phyloP scores from a whole-genome alignment of 2,888 invertebrate species.

The Sycophila texana region DNA sequence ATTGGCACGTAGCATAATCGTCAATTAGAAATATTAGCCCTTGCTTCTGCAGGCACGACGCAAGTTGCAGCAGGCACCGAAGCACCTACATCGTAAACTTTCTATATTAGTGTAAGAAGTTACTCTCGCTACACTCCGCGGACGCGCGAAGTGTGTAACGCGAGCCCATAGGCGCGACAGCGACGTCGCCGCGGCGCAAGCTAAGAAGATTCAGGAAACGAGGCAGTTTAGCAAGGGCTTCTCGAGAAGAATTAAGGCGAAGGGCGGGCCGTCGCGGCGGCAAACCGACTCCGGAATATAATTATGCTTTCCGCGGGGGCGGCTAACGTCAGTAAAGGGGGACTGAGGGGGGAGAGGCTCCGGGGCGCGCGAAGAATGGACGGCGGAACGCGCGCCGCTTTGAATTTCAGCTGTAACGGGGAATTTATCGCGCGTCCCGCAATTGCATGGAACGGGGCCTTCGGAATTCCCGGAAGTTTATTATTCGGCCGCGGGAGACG shows the following conservation, averaged over 20 bases:
- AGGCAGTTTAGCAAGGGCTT: constrained; percentile 44
- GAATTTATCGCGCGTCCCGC: constrained; percentile 49
- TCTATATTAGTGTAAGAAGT: background rate
- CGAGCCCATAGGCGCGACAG: constrained; percentile 1
- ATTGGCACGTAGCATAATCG: no score
- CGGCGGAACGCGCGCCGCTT: constrained; percentile 24
- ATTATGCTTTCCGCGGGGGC: constrained; percentile 30
- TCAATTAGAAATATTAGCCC: no score
- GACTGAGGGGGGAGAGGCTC: background rate
- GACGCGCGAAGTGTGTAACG: background rate
- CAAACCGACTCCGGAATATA: constrained; percentile 18
- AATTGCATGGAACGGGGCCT: constrained; percentile 35
- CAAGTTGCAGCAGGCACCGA: no score
- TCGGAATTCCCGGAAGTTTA: constrained; percentile 33
- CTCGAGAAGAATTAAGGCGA: constrained; percentile 51
- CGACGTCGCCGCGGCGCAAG: background rate
- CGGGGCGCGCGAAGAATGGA: constrained; percentile 9
- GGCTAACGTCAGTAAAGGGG: background rate
- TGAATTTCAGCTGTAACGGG: constrained; percentile 55
- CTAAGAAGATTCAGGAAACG: constrained; percentile 40
- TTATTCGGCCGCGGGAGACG: constrained; percentile 23
- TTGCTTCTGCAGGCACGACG: no score
- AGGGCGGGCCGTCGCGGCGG: constrained; percentile 8
- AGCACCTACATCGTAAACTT: background rate
- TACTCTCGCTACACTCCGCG: background rate